Evolutionary conservation across 2,888 invertebrate genomes (phyloP), one percentile per base, ranked within the genome.

Genomic region (Dorcus parallelipipedus): DNA sequence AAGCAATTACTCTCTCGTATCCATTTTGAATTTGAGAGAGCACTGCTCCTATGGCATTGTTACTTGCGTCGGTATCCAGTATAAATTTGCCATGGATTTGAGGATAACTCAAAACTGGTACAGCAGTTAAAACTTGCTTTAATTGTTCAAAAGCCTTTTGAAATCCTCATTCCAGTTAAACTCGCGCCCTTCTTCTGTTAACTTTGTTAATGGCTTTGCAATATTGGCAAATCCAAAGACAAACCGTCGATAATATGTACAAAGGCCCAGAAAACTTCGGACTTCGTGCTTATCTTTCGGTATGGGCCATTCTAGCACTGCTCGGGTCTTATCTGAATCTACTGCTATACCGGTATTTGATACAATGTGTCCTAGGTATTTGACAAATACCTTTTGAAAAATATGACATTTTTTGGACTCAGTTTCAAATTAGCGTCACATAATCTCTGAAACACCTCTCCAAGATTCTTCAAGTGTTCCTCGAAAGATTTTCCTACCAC

Each of bases 401-500:
- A 53, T 23, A 26, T 47, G 10, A 9, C 53, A 53, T 43, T 53
- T 53, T 53, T 53, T 14, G 54, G 20, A 8, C 14, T 58, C 6
- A 54, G 10, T 17, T 9, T 51, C 10, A 53, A 26, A 17, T 54
- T 38, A 33, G 56, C 56, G 1, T 26, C 10, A 26, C 41, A 5
- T 20, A 58, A 23, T 23, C 54, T 56, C 0, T 39, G 38, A 47
- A 58, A 57, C 9, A 41, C 54, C 9, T 56, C n/a, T 45, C 33
- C 38, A 3, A 58, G 40, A 9, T 45, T 47, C 6, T 9, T 33
- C 40, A 65, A 6, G 38, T 62, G 63, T 38, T 65, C 64, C 8
- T 67, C 56, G 53, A 67, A 65, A 2, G 53, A 48, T 9, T 63
- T 60, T 42, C 59, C 56, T 38, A 64, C 49, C 1, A 62, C 49